These are phyloP conservation scores for Brachionichthys hirsutus DNA, from an alignment of 2,113 vertebrate species.

Conservation along the genomic window DNA sequence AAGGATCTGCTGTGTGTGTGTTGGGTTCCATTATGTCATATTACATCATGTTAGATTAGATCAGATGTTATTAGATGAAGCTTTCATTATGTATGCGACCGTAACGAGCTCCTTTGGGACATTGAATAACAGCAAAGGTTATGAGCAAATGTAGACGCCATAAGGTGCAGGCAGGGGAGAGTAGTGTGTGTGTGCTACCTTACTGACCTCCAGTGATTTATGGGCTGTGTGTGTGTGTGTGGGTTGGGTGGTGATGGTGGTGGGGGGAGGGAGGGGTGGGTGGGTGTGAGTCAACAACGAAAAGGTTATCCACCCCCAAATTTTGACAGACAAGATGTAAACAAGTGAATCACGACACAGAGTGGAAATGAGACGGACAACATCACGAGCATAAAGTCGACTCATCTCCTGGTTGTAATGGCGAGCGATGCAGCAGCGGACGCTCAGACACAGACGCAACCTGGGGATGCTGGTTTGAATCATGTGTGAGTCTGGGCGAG, in stretches of 20 bases:
- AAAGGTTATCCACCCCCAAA: conserved; percentile 23
- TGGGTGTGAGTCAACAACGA: conserved; percentile 14
- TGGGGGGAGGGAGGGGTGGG: too few relatives aligned
- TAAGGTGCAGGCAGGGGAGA: not conserved
- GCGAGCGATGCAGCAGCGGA: not conserved
- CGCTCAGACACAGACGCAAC: not conserved
- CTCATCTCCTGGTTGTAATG: not conserved
- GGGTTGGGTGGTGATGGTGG: too few relatives aligned
- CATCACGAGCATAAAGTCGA: not conserved
- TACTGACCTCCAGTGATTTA: too few relatives aligned
- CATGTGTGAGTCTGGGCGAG: too few relatives aligned
- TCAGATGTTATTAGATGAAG: conserved; percentile 50
- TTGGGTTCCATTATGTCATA: conserved; percentile 56
- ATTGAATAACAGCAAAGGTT: conserved; percentile 11
- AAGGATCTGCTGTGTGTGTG: conserved; percentile 20
- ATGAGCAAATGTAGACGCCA: not conserved
- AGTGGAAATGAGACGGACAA: conserved; percentile 9
- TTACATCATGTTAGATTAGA: conserved; percentile 57
- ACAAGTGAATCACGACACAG: conserved; percentile 11
- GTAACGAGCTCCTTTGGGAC: conserved; percentile 35
- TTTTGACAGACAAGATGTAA: conserved; percentile 6
- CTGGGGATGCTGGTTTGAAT: too few relatives aligned
- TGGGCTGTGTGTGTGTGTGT: conserved; percentile 3
- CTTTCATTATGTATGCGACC: conserved; percentile 49
- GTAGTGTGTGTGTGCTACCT: not conserved